Percentiles rank a stretch among this genome's conserved stretches.
phyloP scores from a whole-genome alignment of 2,113 vertebrate genomes.

The Phylloscopus whistleri region DNA sequence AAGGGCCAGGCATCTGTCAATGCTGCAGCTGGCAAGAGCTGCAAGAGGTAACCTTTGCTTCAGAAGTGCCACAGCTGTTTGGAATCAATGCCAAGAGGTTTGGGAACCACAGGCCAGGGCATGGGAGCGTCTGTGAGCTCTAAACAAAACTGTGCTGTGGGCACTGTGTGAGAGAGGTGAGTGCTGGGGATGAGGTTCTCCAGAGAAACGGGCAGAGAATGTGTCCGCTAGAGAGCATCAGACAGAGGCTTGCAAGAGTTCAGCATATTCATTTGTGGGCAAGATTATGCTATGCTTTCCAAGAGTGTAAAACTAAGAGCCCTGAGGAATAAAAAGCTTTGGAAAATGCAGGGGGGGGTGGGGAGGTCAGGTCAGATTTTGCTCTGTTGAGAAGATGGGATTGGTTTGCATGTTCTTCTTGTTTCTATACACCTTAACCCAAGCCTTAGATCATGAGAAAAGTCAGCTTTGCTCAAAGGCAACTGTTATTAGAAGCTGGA shows the following conservation, averaged over 20 bases:
- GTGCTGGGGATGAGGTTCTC: neutral
- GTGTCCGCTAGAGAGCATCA: neutral
- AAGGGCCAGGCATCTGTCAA: neutral
- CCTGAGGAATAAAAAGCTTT: neutral
- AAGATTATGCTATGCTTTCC: neutral
- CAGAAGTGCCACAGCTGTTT: neutral
- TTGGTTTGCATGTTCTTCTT: neutral
- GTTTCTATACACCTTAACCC: neutral
- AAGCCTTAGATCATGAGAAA: neutral
- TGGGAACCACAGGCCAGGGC: neutral
- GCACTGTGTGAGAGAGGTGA: too few relatives aligned
- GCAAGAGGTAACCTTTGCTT: neutral
- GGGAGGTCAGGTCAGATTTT: neutral
- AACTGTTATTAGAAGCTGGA: neutral
- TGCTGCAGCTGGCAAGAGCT: neutral
- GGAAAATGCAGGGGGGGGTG: neutral
- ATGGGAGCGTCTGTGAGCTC: accelerated
- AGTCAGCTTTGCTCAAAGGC: neutral
- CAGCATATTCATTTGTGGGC: neutral
- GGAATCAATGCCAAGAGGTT: neutral
- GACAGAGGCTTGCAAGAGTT: neutral
- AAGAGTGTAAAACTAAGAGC: neutral
- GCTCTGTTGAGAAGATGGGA: neutral
- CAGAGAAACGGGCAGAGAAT: neutral
- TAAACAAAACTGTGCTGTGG: neutral